Evolutionary conservation across 2,113 vertebrate genomes (phyloP), one percentile per base, ranked within the genome.

Genomic region (Delphinus delphis): DNA sequence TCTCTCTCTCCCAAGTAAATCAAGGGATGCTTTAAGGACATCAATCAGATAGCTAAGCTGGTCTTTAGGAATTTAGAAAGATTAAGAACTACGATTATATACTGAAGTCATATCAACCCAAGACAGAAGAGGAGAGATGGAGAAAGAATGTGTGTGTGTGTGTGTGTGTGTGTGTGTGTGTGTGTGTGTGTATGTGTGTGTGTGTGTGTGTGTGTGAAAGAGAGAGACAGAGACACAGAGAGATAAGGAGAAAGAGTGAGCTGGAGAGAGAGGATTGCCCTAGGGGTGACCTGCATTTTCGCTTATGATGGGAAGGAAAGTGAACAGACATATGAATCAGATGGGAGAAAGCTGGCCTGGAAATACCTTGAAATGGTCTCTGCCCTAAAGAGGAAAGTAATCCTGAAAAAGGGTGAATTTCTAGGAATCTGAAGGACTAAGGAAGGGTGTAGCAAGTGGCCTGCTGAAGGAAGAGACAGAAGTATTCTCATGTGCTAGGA

Each of bases 131-230:
- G 1, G 21, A 79, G 33, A 25, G 36, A 74, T 8, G 25, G 25
- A 58, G 21, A 25, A 25, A 53, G 36, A 60, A 26, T 10, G 7
- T 41, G 53, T 44, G 36, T 26, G 18, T 41, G 14, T 31, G 36
- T 62, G 58, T 62, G 79, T 82, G 79, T 62, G 25, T 85, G 82
- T 36, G 83, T 85, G n/a, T n/a, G n/a, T n/a, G n/a, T n/a, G n/a
- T n/a, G n/a, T n/a, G n/a, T n/a, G n/a, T n/a, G n/a, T 85, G 44
- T 65, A 60, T 65, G 60, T 15, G 79, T 38, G 55, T 41, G 79
- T 36, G 23, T 53, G 58, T 65, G 15, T 60, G 84, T 63, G 58
- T 28, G 5, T 26, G 60, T 11, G 25, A 28, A 11, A 62, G 25
- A 26, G 25, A 82, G 17, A 68, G 33, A 68, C 60, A 62, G 17